Evolutionary conservation across 2,797 vertebrate genomes (phyloP), one percentile per base, ranked within the genome.

Genomic region (Centropyge bicolor): DNA sequence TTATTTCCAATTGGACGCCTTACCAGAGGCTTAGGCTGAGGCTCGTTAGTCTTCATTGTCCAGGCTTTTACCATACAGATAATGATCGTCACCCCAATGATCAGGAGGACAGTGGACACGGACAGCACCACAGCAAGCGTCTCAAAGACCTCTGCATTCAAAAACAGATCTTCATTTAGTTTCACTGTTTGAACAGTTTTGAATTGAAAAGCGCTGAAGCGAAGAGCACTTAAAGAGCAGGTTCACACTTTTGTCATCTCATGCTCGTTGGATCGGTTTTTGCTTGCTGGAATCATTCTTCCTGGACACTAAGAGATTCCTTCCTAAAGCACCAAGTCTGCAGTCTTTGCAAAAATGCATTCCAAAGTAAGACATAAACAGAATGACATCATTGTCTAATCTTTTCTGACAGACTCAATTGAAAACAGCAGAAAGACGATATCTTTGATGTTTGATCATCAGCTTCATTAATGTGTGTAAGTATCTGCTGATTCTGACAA

Each of bases 81-180:
- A 1, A 0, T 0, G 0, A 62, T 0, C 0, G 7, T 12, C 2
- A 78, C 0, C 3, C 35, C 4, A 1, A 0, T 0, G 2, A 59
- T 0, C 0, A 72, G 0, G 5, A 66, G 0, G 10, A 3, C 1
- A 0, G 87, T 1, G 55, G 27, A 31, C 27, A 71, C 0, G 1
- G 14, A 2, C 35, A 88, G 36, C 41, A 90, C 1, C 0, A 84
- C 1, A 1, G 1, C 0, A 0, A 70, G 3, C 2, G 13, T 0
- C 8, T 8, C 0, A 0, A 0, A 4, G 1, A 5, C 0, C 0
- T 20, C 87, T 82, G 72, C 43, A 22, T 40, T 0, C 0, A 27
- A 59, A 56, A 38, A 43, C 38, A 11, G 0, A 19, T 8, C 13
- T 19, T 6, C 1, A 5, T 24, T 31, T 10, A 31, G 38, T 12